A percentile compares a stretch with the other conserved stretches of the same genome.
Conservation (phyloP, 2,797 vertebrate genomes). For the Eulemur rubriventer region DNA sequence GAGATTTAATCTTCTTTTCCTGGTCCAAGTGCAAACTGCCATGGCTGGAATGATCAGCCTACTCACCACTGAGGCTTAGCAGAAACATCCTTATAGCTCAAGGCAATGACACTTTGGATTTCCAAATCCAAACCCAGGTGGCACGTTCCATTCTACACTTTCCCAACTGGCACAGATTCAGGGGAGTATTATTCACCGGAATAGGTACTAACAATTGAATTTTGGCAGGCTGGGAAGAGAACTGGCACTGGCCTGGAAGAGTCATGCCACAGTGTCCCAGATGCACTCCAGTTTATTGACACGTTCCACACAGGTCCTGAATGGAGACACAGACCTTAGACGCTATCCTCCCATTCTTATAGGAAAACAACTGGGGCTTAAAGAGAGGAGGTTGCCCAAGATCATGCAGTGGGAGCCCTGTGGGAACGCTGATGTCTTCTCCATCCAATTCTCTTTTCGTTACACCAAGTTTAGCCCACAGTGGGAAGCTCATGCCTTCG, state of each 20-base stretch:
- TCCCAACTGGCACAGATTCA: slow-evolving; percentile 62
- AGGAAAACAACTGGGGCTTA: background rate
- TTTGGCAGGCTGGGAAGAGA: slow-evolving; percentile 53
- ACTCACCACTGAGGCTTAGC: slow-evolving; percentile 34
- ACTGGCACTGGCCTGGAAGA: slow-evolving; percentile 42
- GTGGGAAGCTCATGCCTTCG: background rate
- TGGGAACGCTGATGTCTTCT: background rate
- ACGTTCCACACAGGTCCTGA: background rate
- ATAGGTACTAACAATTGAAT: slow-evolving; percentile 11
- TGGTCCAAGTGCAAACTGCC: slow-evolving; percentile 37
- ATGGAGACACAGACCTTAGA: background rate
- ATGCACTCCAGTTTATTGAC: slow-evolving; percentile 20
- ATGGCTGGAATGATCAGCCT: slow-evolving; percentile 12
- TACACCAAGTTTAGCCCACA: background rate
- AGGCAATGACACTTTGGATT: slow-evolving; percentile 64
- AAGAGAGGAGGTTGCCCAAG: background rate
- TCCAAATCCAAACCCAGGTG: slow-evolving; percentile 74
- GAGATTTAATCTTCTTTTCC: background rate
- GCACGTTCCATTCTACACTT: slow-evolving; percentile 70
- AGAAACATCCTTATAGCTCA: slow-evolving; percentile 58
- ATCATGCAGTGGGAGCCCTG: background rate
- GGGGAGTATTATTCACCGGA: slow-evolving; percentile 38
- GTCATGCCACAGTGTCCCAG: slow-evolving; percentile 5
- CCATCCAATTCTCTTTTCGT: background rate
- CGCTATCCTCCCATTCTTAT: background rate